Evolutionary conservation across 2,113 vertebrate species (phyloP), one percentile per base, ranked within the genome.

Genomic region (Hystrix cristata): DNA sequence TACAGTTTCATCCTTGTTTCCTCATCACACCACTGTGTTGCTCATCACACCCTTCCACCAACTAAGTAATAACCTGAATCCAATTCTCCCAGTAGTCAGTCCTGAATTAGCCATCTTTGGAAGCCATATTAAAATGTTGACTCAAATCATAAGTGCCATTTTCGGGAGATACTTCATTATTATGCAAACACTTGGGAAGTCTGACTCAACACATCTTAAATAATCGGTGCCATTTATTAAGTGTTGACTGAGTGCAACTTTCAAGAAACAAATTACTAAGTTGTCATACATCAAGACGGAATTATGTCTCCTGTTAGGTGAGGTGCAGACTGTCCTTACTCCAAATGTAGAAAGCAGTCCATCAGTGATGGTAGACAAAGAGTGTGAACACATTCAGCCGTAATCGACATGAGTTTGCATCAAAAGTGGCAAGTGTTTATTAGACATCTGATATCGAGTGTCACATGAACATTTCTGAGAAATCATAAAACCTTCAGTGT

Each of bases 171-270:
- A 48, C 67, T 96, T 92, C 85, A 96, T 94, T 97, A 86, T 89
- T 91, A 80, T 69, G 51, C 51, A 96, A 65, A 91, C 79, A 84
- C 65, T 72, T 27, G 69, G 86, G 83, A 94, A 97, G 93, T 97
- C 31, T 94, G 93, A 91, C 76, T 96, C 78, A 90, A 92, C 62
- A 53, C 55, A 91, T 94, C 67, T 91, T 83, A 90, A 93, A 76
- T 97, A 96, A 97, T 60, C 96, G 57, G 43, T 95, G 86, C 46
- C 43, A 90, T 91, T 82, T 95, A 86, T 97, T 96, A 89, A 96
- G 71, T 83, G 27, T 62, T 94, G 53, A 2, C 65, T 90, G 43
- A 92, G 27, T n/a, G 21, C 51, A 91, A 79, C 87, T 83, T 92
- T 89, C 71, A 94, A 91, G 89, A 91, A 76, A 29, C 65, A 94